Base-by-base conservation (phyloP, 2,797 vertebrate genomes). In the Scyliorhinus canicula region DNA sequence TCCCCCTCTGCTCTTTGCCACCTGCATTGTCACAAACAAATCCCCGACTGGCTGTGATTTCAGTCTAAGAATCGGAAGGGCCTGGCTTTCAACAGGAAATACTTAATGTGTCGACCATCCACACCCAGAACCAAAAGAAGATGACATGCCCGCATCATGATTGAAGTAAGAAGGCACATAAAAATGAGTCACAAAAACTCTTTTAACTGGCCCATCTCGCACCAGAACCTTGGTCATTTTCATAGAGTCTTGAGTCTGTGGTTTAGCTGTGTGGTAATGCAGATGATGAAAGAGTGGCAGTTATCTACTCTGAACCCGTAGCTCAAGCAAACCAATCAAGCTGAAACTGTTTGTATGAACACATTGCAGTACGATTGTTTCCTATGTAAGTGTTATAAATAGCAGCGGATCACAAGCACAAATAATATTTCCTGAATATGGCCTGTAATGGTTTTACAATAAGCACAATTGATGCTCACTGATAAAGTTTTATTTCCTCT, bases 71-170 rank as follows among this genome's bases (percentile, higher is more conserved):
- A 98, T 97, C 98, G 98, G 98, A 98, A 98, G 97, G 97, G 96
- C 98, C 97, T 96, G 98, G 97, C 96, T 97, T 97, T 97, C 96
- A 97, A 97, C 97, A 97, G 98, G 98, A 98, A 98, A 98, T 97
- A 98, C 97, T 98, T 98, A 65, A 65, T 96, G 96, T 96, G 96
- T 95, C 95, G 96, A 44, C 57, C 95, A 95, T 96, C 96, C 96
- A 96, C 96, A 93, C 95, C 96, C 57, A 63, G 35, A 5, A 1
- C 50, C 31, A n/a, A 74, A 52, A 74, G 6, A 74, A 67, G 21
- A 26, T 71, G 31, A 50, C 44, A 71, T 55, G 95, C 95, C 0
- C 2, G 74, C 3, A 95, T 95, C 95, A 95, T 95, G 93, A 60
- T 82, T 95, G 95, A 40, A 95, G 47, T 86, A 95, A 96, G 96